These are phyloP conservation scores for Ispidina picta DNA, from an alignment of 2,797 vertebrate species.

Conservation along the genomic window DNA sequence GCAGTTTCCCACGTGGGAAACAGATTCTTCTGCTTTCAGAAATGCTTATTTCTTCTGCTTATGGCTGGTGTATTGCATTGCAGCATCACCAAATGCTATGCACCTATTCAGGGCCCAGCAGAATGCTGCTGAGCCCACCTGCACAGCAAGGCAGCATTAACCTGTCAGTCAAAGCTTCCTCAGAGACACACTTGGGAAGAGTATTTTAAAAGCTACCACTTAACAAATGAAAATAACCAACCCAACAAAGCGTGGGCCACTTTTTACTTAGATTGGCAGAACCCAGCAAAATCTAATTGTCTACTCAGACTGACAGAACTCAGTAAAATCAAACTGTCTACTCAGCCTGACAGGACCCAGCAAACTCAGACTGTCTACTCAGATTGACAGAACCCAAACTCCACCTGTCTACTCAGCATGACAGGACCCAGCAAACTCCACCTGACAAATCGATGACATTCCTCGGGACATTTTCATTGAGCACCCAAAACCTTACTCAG, in stretches of 20 bases:
- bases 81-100: neutral
- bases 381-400: neutral
- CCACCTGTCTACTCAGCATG: neutral
- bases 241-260: neutral
- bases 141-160: neutral
- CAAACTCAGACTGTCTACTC: neutral
- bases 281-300: too few relatives aligned
- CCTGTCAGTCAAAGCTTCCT: neutral
- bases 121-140: neutral
- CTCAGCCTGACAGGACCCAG: too few relatives aligned
- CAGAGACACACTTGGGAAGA: neutral
- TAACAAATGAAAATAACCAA: neutral
- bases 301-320: too few relatives aligned
- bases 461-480: neutral
- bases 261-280: neutral
- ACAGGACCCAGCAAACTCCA: neutral
- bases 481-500: neutral
- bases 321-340: too few relatives aligned
- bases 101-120: neutral
- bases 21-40: neutral
- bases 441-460: neutral
- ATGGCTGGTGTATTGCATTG: neutral
- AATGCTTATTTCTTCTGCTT: neutral
- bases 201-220: neutral
- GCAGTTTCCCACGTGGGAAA: neutral